Percentiles rank a stretch among this genome's conserved stretches.
phyloP scores from a whole-genome alignment of 1,140 invertebrate genomes.

The Zaprionus inermis region DNA sequence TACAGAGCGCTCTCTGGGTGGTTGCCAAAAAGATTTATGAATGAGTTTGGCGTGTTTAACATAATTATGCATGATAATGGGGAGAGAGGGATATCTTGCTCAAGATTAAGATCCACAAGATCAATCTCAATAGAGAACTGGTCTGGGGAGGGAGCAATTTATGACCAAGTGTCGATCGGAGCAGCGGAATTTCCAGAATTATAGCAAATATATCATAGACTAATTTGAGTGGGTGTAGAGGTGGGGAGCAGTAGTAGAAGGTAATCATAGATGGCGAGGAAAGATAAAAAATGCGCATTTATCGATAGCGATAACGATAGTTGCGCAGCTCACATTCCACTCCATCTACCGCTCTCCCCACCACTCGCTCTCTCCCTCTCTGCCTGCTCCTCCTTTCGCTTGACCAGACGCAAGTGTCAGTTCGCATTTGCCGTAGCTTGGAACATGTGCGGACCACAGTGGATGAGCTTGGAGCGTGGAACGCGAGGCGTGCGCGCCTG shows the following conservation, averaged over 20 bases:
- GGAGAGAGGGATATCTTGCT: neutral
- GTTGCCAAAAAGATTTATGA: constrained; percentile 71
- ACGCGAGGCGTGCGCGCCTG: constrained; percentile 25
- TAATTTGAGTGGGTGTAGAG: constrained; percentile 2
- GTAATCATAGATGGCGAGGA: neutral
- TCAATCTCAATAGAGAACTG: constrained; percentile 37
- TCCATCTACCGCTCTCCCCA: neutral
- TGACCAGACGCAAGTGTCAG: constrained; percentile 35
- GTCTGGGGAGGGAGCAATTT: constrained; percentile 7
- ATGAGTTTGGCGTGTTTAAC: constrained; percentile 66
- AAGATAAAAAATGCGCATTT: constrained; percentile 4
- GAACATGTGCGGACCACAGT: constrained; percentile 26
- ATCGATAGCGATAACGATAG: constrained; percentile 6
- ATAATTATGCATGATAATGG: constrained; percentile 57
- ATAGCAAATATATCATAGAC: neutral
- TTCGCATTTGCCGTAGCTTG: constrained; percentile 24
- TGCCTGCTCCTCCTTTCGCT: constrained; percentile 3
- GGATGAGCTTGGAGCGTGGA: neutral
- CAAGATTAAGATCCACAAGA: constrained; percentile 33
- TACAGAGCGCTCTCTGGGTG: constrained; percentile 26
- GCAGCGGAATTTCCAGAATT: constrained; percentile 10
- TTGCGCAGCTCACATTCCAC: neutral
- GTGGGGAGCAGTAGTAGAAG: neutral
- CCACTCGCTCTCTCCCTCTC: constrained; percentile 5
- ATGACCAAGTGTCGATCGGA: constrained; percentile 15